Evolutionary conservation across 2,113 vertebrate genomes (phyloP), one percentile per base, ranked within the genome.

Genomic region (Passer domesticus): DNA sequence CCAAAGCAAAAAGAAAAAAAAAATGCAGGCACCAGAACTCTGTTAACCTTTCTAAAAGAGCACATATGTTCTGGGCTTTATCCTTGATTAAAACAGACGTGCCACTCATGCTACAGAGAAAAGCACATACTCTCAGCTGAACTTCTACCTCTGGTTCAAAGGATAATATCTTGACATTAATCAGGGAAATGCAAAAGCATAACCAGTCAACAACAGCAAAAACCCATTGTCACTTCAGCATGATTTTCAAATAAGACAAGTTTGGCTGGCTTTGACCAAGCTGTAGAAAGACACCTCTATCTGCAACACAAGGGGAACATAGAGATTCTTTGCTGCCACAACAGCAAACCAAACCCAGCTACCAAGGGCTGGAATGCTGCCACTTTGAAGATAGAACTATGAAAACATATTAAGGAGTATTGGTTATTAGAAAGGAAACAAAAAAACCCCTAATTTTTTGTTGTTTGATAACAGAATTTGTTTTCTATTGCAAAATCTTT

Each of bases 281-380:
- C 21, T 41, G 37, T 12, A 58, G 11, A 53, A 62, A 22, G 24
- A 25, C 8, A 35, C 6, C 3, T 30, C 27, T n/a, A 10, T 27
- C 43, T 64, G 24, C 37, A 70, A 17, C n/a, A 13, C 46, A n/a
- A 31, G 6, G 22, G 15, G 14, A 60, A 12, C 11, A 9, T 1
- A 27, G 35, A 43, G 18, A 37, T 49, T 63, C 21, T 76, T 49
- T 37, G 13, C 28, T 55, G 5, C 17, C 25, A 5, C 31, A 91
- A 2, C 25, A 69, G 31, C 33, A 69, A 87, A 46, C 9, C 44
- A 84, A 78, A 53, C 50, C 6, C 47, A 70, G 10, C 21, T 37
- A 23, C 0, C 0, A 78, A n/a, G 13, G 15, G 25, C 28, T 44
- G 22, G 4, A 17, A 27, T 3, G 8, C 50, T 74, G 21, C 8